phyloP scores from a whole-genome alignment of 2,113 vertebrate species.

The Passer montanus region DNA sequence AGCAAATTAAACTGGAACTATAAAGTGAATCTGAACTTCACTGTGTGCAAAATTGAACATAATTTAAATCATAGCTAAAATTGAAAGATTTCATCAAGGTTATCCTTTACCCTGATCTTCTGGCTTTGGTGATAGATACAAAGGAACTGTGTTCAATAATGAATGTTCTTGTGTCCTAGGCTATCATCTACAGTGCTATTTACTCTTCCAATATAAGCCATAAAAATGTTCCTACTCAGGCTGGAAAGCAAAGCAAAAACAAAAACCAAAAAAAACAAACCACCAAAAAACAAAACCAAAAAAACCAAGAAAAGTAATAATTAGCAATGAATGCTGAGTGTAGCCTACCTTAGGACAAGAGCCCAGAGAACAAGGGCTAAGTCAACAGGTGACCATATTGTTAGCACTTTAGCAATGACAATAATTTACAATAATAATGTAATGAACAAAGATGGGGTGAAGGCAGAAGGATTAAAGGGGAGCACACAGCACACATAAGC shows the following conservation, averaged over 20 bases:
- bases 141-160: background rate
- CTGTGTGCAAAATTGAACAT: background rate
- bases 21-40: background rate
- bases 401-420: background rate
- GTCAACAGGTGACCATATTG: background rate
- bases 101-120: background rate
- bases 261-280: background rate
- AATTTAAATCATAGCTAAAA: background rate
- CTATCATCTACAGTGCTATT: background rate
- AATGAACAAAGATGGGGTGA: conserved; percentile 17
- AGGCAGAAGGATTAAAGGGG: conserved; percentile 44
- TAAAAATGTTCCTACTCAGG: background rate
- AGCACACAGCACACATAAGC: conserved; percentile 4
- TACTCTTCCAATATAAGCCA: background rate
- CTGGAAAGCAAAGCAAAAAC: background rate
- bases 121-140: background rate
- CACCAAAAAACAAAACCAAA: too few relatives aligned
- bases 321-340: background rate
- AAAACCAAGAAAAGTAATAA: background rate
- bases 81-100: background rate
- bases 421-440: conserved; percentile 30
- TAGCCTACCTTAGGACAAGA: background rate
- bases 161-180: background rate
- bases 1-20: background rate
- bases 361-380: background rate